These are phyloP conservation scores for Trilocha varians DNA, from an alignment of 2,888 invertebrate species.

Conservation along the genomic window DNA sequence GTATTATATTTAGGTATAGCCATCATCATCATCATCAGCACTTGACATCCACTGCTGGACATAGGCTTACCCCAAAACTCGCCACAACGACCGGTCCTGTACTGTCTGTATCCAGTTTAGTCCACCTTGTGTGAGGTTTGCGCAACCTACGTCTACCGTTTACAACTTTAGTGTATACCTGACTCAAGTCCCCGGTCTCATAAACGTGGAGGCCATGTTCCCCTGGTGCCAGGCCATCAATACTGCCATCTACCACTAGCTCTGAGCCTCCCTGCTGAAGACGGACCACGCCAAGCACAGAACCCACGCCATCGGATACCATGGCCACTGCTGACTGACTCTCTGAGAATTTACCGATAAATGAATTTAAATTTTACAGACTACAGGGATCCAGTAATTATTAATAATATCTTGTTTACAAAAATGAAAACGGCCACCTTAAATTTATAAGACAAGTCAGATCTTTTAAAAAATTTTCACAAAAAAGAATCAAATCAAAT, in stretches of 20 bases:
- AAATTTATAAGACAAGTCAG: neutral
- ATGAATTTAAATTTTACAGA: no score
- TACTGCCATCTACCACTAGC: slow-evolving; percentile 84
- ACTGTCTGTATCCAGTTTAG: neutral
- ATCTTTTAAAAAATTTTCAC: neutral
- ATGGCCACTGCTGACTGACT: slow-evolving; percentile 81
- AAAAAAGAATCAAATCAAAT: no score
- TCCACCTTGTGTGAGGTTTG: neutral
- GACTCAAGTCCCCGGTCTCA: slow-evolving; percentile 92
- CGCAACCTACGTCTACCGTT: neutral
- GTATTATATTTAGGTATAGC: no score
- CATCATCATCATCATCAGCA: no score
- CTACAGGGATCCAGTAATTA: no score
- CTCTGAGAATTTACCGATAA: no score
- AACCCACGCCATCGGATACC: slow-evolving; percentile 62
- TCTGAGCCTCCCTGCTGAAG: slow-evolving; percentile 77
- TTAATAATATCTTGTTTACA: no score
- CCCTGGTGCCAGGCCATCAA: slow-evolving; percentile 80
- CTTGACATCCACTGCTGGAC: no score
- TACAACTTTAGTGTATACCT: slow-evolving; percentile 42
- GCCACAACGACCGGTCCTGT: no score
- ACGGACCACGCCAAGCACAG: slow-evolving; percentile 82
- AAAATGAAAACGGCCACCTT: no score
- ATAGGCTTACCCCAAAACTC: no score
- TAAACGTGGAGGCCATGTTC: slow-evolving; percentile 91